phyloP scores from a whole-genome alignment of 2,113 vertebrate species.

The Phoenicopterus ruber region DNA sequence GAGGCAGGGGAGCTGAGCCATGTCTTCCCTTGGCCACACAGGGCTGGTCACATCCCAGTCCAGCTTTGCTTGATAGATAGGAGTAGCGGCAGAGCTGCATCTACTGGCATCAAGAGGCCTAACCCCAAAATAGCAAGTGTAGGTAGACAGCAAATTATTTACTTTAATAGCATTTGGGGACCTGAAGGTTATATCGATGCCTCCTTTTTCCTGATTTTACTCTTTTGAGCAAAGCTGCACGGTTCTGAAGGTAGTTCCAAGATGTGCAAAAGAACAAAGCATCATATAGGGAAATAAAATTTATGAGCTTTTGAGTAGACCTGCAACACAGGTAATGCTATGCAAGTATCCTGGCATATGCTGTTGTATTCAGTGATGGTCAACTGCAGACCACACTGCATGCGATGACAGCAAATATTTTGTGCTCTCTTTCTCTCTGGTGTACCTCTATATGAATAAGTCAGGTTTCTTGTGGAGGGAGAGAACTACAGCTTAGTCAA shows the following conservation, averaged over 20 bases:
- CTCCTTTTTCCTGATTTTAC: neutral
- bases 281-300: neutral
- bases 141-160: neutral
- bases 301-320: neutral
- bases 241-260: neutral
- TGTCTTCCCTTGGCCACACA: neutral
- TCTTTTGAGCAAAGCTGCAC: neutral
- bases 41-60: fast-evolving
- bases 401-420: neutral
- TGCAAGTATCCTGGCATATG: neutral
- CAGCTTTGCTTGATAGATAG: neutral
- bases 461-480: neutral
- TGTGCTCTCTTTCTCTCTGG: neutral
- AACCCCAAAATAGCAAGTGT: neutral
- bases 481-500: neutral
- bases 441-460: neutral
- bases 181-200: neutral
- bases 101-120: neutral
- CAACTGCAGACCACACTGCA: neutral
- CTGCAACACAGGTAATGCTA: neutral
- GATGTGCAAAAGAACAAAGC: neutral
- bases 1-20: neutral
- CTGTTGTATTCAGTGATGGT: neutral
- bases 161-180: neutral
- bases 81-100: neutral